Base-by-base conservation (phyloP, 2,113 vertebrate genomes). In the Caretta caretta region DNA sequence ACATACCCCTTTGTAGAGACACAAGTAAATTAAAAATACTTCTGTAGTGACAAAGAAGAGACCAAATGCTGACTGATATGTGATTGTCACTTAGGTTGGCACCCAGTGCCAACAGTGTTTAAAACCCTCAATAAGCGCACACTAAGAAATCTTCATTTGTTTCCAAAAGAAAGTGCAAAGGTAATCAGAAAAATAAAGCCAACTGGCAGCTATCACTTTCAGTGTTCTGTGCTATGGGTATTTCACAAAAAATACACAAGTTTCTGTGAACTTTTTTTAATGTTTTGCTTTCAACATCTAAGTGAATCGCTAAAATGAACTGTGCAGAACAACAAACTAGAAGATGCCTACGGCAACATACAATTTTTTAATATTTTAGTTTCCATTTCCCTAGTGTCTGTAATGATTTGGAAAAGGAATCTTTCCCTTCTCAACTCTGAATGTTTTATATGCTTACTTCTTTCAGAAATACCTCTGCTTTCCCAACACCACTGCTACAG, bases 391-490 rank as follows among this genome's bases (percentile, higher is more conserved):
- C 75, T 14, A 27, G 50, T 79, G 83, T 85, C 83, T 89, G 50
- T 90, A 89, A 78, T 78, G 46, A 84, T 89, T 84, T 83, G 91
- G 57, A 86, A 93, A 96, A 96, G 38, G 65, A 54, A 54, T 92
- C 78, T 11, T 95, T 88, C 62, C 56, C 84, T 87, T 75, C 86
- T 88, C 17, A 89, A 29, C 24, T 72, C 80, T 31, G 12, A 65
- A 1, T 78, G 84, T 85, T 96, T 94, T 81, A 48, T 92, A 84
- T 20, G 3, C 78, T 91, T 86, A 50, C 81, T 90, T 72, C 10
- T 84, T 80, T 2, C 87, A 87, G 89, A 50, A 97, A 92, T 86
- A 90, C 75, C 88, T 96, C 89, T 93, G 93, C 87, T 90, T 16
- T 92, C 93, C 80, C 90, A 79, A 49, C 13, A 89, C 92, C 84